Evolutionary conservation across 2,113 vertebrate genomes (phyloP).

Genomic region (Hemicordylus capensis): DNA sequence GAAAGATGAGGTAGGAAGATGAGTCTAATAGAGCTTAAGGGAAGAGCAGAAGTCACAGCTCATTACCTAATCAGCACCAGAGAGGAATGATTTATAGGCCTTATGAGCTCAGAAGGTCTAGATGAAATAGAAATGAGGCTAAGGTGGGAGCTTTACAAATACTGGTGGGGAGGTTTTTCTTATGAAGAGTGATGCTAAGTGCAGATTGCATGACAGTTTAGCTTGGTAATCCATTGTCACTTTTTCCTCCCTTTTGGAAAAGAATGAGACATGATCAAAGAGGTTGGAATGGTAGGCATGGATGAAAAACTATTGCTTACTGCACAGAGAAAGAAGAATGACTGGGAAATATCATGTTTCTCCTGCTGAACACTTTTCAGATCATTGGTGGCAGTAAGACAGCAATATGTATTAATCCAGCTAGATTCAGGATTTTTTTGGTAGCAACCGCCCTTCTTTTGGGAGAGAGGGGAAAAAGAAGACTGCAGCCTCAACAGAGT

Average conservation of each 20-base stretch:
- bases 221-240: neutral
- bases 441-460: neutral
- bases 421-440: neutral
- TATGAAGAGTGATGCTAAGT: conserved; percentile 11
- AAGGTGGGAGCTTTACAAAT: neutral
- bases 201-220: neutral
- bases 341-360: neutral
- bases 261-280: conserved; percentile 18
- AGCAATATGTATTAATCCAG: conserved; percentile 12
- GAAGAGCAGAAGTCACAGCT: neutral
- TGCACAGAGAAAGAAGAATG: conserved; percentile 19
- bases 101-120: neutral
- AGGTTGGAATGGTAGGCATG: too few species aligned
- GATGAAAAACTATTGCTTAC: neutral
- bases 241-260: neutral
- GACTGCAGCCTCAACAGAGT: neutral
- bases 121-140: neutral
- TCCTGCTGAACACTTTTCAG: neutral
- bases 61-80: neutral
- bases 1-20: neutral
- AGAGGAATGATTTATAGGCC: neutral
- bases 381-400: conserved; percentile 2
- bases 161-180: neutral
- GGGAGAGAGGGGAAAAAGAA: neutral
- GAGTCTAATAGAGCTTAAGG: neutral